phyloP scores from a whole-genome alignment of 2,113 vertebrate genomes.

The Hippocampus abdominalis region DNA sequence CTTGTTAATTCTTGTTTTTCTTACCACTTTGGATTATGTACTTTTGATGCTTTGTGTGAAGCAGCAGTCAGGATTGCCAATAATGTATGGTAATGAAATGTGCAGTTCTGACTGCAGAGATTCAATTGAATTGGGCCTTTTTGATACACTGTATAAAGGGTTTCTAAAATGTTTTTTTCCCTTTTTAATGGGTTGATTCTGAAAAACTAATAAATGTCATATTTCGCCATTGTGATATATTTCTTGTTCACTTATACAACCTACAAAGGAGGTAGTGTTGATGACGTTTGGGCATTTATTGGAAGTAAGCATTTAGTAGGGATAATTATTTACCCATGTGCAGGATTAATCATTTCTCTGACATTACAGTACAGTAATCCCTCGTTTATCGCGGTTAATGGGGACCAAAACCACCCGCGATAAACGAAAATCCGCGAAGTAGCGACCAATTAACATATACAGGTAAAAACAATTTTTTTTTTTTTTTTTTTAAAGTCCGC shows the following conservation, averaged over 20 bases:
- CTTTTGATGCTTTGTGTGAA: conserved; percentile 4
- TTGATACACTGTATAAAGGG: background rate
- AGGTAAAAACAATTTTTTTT: no score
- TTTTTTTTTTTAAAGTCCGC: no score
- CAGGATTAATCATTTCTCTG: background rate
- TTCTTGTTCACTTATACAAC: background rate
- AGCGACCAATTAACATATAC: no score
- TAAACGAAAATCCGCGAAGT: no score
- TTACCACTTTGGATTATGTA: conserved; percentile 38
- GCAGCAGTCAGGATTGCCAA: conserved; percentile 19
- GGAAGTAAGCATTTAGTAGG: background rate
- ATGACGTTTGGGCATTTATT: background rate
- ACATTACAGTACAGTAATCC: no score
- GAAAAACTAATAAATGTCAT: conserved; percentile 44
- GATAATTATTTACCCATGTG: background rate
- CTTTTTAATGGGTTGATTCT: conserved; percentile 34
- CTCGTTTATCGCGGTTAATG: no score
- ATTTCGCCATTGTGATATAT: conserved; percentile 36
- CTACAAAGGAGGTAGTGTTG: background rate
- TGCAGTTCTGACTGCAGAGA: background rate
- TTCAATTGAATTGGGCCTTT: background rate
- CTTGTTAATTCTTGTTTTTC: conserved; percentile 28
- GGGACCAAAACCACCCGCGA: no score
- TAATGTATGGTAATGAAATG: background rate
- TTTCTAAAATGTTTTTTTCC: conserved; percentile 27